Base-by-base conservation (phyloP, 2,888 invertebrate species). In the Parochlus steinenii region DNA sequence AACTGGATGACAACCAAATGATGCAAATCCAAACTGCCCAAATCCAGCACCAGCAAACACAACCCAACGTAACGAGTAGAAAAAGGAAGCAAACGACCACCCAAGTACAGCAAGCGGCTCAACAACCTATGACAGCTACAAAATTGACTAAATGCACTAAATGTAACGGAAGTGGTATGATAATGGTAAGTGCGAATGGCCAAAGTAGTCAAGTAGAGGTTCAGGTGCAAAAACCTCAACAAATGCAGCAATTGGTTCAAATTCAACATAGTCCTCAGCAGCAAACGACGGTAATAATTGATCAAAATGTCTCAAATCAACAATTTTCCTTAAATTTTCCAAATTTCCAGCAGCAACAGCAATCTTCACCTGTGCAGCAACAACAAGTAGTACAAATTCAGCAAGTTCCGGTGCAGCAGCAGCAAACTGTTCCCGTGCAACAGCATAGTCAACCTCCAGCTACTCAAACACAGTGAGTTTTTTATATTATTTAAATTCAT, bases 141-240 rank as follows among this genome's bases (percentile, higher is more conserved):
- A 8, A 18, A 39, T 81, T 85, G 33, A 81, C 83, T 15, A 86
- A 85, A 53, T 86, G 85, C 54, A 81, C 83, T 47, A 85, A 85
- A 55, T 86, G 85, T 53, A 86, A 85, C 53, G 85, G 85, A 18
- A 81, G 83, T 3, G 85, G 85, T 29, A 80, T 85, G 34, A 82
- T 86, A 45, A 79, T 79, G 51, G 74, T 79, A 42, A 78, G 78
- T 40, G 71, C 71, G 22, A 18, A 8, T 24, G 18, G 5, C n/a
- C 31, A 26, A 17, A 11, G 7, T 3, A 14, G 5, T 17, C 29
- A 6, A 31, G 17, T 17, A 14, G 3, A 12, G 20, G 8, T 10
- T 17, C 25, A 14, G 7, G 14, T 22, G 19, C 33, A 3, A 20
- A 26, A 11, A 38, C 15, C 12, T 26, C 38, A 11, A 32, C 23